Evolutionary conservation across 2,888 invertebrate genomes (phyloP), one percentile per base, ranked within the genome.

Genomic region (Brachyptera risi): DNA sequence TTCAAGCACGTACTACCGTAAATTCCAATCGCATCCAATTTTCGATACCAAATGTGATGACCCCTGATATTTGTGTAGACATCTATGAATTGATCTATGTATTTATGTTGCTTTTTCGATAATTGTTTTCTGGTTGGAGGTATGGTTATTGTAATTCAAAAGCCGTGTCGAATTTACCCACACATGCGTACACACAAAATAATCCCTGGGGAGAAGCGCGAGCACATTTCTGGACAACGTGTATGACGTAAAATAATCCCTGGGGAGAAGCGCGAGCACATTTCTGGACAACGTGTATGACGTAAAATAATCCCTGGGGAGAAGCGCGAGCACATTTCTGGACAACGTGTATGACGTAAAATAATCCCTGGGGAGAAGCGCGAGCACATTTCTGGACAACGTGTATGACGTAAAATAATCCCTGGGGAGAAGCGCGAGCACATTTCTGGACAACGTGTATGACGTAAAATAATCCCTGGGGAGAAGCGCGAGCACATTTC

Each of bases 21-120:
- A 54, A 54, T 54, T 54, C 54, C 54, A 21, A 54, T 54, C 54
- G 31, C 54, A 37, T 54, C 54, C 54, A 54, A 37, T 54, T 54
- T 54, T 54, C 35, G 35, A 21, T 37, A 23, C 21, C 21, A 54
- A 54, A 47, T 37, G 19, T 19, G 5, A 44, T 17, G 23, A 42
- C 54, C 37, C 19, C 24, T 19, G 37, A 54, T 35, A 54, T 54
- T 54, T 54, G 37, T 21, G 23, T 19, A 35, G 37, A 35, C 35
- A 21, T 37, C n/a, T 37, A 54, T 54, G 35, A 54, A 54, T 54
- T 54, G 35, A 54, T 31, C 35, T 21, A 21, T 37, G 54, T 54
- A 54, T 54, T 37, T 54, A 37, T 37, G 37, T 37, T 37, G 35
- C 35, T 54, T 54, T 50, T 37, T 17, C 35, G n/a, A 35, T 54